Conservation (phyloP, 2,888 invertebrate species). For the Anticlea derivata region DNA sequence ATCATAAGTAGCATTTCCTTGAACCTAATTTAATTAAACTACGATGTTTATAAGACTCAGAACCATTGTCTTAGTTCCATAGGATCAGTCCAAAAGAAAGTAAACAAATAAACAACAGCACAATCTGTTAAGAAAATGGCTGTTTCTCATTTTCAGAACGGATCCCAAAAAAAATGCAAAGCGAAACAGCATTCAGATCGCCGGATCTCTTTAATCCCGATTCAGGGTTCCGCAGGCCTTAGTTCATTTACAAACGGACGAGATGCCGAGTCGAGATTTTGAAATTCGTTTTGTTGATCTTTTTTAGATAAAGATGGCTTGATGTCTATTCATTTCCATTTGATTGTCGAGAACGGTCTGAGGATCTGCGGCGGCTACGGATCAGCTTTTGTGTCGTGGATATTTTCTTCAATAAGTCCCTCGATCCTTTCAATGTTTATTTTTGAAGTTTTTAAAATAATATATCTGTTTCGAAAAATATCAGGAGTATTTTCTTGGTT, state of each 20-base stretch:
- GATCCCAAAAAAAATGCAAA: constrained; percentile 34
- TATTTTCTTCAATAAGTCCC: constrained; percentile 34
- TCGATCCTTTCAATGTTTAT: constrained; percentile 31
- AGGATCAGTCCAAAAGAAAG: constrained; percentile 8
- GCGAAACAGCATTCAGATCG: constrained; percentile 41
- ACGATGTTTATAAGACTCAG: no score
- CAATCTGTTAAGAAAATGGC: constrained; percentile 23
- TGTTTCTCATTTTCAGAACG: constrained; percentile 38
- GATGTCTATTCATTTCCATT: constrained; percentile 46
- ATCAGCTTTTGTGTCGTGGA: constrained; percentile 28
- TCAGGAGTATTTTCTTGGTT: no score
- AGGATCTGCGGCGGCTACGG: constrained; percentile 29
- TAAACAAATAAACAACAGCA: constrained; percentile 21
- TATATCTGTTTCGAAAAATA: background rate
- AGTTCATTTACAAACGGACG: constrained; percentile 61
- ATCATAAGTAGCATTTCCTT: no score
- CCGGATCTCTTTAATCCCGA: constrained; percentile 57
- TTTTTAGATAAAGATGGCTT: constrained; percentile 47
- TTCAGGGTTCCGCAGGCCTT: constrained; percentile 45
- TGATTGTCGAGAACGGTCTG: constrained; percentile 32
- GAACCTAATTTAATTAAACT: no score
- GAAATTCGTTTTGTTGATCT: constrained; percentile 55
- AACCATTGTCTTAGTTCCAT: background rate
- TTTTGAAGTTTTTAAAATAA: constrained; percentile 13
- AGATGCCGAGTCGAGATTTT: constrained; percentile 55